Evolutionary conservation across 2,113 vertebrate species (phyloP).

Genomic region (Centropus bengalensis): DNA sequence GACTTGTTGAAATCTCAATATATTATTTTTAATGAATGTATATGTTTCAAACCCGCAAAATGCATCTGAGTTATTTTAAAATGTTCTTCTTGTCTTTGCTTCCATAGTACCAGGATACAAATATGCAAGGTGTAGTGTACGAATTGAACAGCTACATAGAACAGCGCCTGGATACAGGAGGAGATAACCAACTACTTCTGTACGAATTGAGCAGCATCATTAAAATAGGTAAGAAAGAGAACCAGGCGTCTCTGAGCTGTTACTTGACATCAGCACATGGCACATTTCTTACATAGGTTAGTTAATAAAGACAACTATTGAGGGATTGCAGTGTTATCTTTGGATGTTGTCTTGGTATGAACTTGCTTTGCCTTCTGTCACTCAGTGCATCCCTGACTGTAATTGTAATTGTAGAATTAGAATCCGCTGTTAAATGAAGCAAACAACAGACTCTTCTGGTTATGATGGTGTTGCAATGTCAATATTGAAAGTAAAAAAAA

Average conservation of each 20-base stretch:
- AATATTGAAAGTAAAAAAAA: neutral
- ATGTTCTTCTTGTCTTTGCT: slow-evolving; percentile 51
- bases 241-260: neutral
- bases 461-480: neutral
- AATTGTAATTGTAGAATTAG: neutral
- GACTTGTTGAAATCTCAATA: neutral
- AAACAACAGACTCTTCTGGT: neutral
- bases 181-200: slow-evolving; percentile 94
- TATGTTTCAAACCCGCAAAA: neutral
- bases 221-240: slow-evolving; percentile 85
- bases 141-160: slow-evolving; percentile 97
- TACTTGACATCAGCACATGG: neutral
- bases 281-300: neutral
- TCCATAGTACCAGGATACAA: slow-evolving; percentile 93
- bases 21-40: neutral
- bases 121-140: slow-evolving; percentile 97
- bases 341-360: neutral
- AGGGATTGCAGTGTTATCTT: neutral
- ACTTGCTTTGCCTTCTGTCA: neutral
- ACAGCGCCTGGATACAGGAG: slow-evolving; percentile 91
- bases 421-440: neutral
- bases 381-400: neutral
- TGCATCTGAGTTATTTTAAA: neutral
- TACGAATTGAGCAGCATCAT: slow-evolving; percentile 97
- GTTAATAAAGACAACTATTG: neutral